Conservation (phyloP, 2,797 vertebrate genomes). For the Dromococcyx pavoninus region DNA sequence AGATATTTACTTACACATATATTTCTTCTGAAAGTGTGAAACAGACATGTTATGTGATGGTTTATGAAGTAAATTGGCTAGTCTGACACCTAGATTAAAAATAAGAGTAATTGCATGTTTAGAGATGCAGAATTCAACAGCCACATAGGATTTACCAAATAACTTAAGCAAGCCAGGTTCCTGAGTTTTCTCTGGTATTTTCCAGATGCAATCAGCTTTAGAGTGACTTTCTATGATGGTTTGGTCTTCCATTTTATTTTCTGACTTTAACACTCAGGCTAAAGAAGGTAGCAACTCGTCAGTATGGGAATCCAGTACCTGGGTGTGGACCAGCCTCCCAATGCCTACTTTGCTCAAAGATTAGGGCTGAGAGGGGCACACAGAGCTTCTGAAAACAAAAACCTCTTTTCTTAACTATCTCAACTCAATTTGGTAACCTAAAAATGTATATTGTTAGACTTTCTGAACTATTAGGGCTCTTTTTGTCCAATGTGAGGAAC, state of each 20-base stretch:
- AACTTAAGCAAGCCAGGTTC: not conserved
- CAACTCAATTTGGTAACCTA: not conserved
- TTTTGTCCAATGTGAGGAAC: not conserved
- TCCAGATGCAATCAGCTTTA: not conserved
- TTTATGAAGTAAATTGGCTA: not conserved
- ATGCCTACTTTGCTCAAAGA: not conserved
- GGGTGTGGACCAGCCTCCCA: not conserved
- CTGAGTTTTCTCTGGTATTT: not conserved
- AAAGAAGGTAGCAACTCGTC: not conserved
- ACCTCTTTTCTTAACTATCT: not conserved
- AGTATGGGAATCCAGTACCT: not conserved
- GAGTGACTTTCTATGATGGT: not conserved
- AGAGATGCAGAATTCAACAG: not conserved
- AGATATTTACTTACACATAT: not conserved
- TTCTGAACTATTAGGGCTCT: not conserved
- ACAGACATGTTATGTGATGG: not conserved
- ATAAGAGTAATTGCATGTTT: not conserved
- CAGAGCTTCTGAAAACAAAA: not conserved
- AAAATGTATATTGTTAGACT: not conserved
- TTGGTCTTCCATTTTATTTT: not conserved
- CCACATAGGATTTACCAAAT: not conserved
- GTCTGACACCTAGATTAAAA: slow-evolving; percentile 24
- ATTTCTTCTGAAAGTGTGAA: not conserved
- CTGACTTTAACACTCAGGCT: not conserved
- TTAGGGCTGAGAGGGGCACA: not conserved